Base-by-base conservation (phyloP, 2,888 invertebrate species). In the Synergus japonicus region DNA sequence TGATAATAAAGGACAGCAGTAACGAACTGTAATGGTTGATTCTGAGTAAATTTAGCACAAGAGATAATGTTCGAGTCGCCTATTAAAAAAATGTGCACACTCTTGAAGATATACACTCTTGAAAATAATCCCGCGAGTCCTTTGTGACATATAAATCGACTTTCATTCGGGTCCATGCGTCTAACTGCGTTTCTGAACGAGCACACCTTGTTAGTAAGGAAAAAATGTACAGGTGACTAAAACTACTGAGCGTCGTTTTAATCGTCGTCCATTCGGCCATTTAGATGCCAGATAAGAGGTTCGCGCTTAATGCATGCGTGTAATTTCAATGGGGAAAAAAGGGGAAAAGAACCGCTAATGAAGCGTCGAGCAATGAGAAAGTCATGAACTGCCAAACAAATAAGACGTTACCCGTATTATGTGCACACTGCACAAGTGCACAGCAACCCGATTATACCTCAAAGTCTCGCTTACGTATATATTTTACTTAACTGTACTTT, bases 221-320 rank as follows among this genome's bases (percentile, higher is more conserved):
- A 69, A 78, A 67, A 60, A 81, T 60, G 69, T 49, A 76, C 82
- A 82, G 82, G 79, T 82, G 82, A 79, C 81, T 82, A 81, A 82
- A 81, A 76, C 81, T 79, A 78, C 67, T 76, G 78, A 79, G 79
- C 81, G 81, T 78, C 78, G 79, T 77, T 65, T 81, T 77, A 79
- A 58, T 65, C 49, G 60, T 58, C 41, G 66, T 22, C 76, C 76
- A 76, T 77, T 81, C 73, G 77, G 67, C 69, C 80, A 77, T 83
- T 83, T 80, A 83, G 83, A 83, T 83, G 43, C 64, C 60, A 83
- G 83, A 83, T 83, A 83, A 73, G 76, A 76, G 29, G 46, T 77
- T 82, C 64, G 73, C 79, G 66, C 79, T 82, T 81, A 78, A 80
- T 82, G 81, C 79, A 79, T 79, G 78, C 78, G 76, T 79, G 80